Conservation (phyloP, 1,140 invertebrate genomes). For the Trichonephila clavata region DNA sequence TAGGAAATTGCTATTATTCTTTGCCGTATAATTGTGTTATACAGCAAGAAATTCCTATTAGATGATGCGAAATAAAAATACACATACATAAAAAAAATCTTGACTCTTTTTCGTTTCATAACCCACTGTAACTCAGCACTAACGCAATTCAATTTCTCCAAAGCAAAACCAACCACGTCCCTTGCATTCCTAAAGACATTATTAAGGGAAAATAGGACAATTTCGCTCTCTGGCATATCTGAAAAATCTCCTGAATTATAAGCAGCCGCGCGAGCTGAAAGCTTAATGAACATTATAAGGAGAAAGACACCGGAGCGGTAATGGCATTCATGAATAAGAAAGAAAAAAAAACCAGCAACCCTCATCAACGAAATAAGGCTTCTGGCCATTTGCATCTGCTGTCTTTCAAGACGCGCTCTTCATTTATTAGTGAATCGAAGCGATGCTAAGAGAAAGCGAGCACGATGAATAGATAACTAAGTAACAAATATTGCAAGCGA, state of each 20-base stretch:
- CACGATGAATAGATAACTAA: neutral
- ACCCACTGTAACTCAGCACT: neutral
- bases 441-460: neutral
- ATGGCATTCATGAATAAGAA: neutral
- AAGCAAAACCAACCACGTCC: neutral
- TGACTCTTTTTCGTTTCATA: neutral
- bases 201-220: neutral
- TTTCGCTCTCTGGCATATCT: neutral
- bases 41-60: no score
- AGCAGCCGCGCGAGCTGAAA: neutral
- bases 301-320: neutral
- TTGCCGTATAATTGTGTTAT: no score
- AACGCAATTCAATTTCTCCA: neutral
- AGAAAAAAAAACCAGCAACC: neutral
- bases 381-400: conserved; percentile 4
- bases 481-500: conserved; percentile 19
- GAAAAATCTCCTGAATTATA: neutral
- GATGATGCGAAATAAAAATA: no score
- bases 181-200: neutral
- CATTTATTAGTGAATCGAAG: conserved; percentile 14
- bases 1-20: no score
- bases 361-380: neutral
- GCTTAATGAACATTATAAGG: neutral
- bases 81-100: neutral
- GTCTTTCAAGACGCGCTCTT: neutral